phyloP scores from a whole-genome alignment of 2,797 vertebrate species.

The Helostoma temminkii region DNA sequence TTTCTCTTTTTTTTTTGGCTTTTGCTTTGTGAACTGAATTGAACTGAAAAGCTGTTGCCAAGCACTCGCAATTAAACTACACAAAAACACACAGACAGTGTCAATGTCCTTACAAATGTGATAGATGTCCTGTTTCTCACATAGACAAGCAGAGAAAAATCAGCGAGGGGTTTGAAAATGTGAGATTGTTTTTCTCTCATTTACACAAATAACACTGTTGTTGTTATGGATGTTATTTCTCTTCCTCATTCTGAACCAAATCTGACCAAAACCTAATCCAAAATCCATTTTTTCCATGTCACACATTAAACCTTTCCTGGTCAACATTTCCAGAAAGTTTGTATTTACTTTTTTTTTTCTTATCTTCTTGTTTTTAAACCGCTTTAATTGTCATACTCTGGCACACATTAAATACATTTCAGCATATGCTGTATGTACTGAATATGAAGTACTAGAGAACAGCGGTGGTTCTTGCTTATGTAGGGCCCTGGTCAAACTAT shows the following conservation, averaged over 20 bases:
- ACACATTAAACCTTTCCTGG: not conserved
- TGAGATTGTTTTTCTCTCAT: conserved; percentile 11
- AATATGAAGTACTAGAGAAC: no score
- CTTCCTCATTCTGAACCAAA: not conserved
- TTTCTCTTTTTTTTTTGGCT: conserved; percentile 55
- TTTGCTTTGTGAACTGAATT: conserved; percentile 41
- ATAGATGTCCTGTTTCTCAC: conserved; percentile 49
- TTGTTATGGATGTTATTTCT: conserved; percentile 5
- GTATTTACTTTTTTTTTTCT: not conserved
- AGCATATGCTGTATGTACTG: no score
- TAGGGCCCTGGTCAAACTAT: no score
- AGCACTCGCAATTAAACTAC: conserved; percentile 38
- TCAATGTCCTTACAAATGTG: conserved; percentile 49
- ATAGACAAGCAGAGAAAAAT: conserved; percentile 5
- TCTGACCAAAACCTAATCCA: not conserved
- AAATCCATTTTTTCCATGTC: not conserved
- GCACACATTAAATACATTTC: no score
- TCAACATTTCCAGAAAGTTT: not conserved
- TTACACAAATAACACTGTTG: conserved; percentile 14
- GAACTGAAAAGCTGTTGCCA: conserved; percentile 57
- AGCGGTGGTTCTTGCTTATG: no score
- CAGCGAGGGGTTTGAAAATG: conserved; percentile 34
- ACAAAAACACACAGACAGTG: conserved; percentile 21
- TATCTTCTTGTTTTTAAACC: no score
- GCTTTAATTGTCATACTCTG: no score